A percentile compares a stretch with the other conserved stretches of the same genome.
Evolutionary conservation across 2,113 vertebrate species (phyloP).

Genomic region (Dendropsophus ebraccatus): DNA sequence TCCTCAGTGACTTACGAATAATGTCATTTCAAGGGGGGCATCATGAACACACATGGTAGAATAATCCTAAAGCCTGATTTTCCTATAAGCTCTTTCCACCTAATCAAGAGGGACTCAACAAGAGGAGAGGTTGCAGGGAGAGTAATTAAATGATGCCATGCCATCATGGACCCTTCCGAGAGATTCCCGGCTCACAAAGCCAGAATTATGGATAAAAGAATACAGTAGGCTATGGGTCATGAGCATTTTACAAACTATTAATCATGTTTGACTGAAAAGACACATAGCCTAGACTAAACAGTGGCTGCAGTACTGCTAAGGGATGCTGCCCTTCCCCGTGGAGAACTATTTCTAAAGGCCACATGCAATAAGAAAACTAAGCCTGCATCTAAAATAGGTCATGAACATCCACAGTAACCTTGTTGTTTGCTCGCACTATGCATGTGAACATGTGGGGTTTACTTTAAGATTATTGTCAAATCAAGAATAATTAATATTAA

Average conservation of each 20-base stretch:
- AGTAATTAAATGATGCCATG: slow-evolving; percentile 72
- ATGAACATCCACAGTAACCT: slow-evolving; percentile 1
- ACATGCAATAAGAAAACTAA: slow-evolving; percentile 64
- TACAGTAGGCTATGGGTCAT: slow-evolving; percentile 68
- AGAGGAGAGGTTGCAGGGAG: slow-evolving; percentile 70
- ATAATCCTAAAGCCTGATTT: slow-evolving; percentile 68
- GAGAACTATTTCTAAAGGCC: slow-evolving; percentile 70
- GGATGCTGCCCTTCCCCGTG: slow-evolving; percentile 69
- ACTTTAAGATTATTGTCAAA: not conserved
- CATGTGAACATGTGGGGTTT: no score
- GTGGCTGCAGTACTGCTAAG: slow-evolving; percentile 68
- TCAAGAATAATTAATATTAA: not conserved
- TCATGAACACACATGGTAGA: slow-evolving; percentile 67
- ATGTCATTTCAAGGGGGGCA: slow-evolving; percentile 73
- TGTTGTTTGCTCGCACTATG: not conserved
- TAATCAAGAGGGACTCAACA: slow-evolving; percentile 71
- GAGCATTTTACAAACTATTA: slow-evolving; percentile 68
- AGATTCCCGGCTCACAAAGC: slow-evolving; percentile 68
- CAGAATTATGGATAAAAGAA: slow-evolving; percentile 70
- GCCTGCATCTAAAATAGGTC: slow-evolving; percentile 62
- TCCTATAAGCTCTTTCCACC: slow-evolving; percentile 66
- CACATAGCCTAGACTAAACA: slow-evolving; percentile 69
- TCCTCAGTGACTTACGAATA: slow-evolving; percentile 68
- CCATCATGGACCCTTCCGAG: slow-evolving; percentile 68
- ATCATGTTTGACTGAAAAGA: slow-evolving; percentile 72